A percentile compares a stretch with the other conserved stretches of the same genome.
Conservation (phyloP, 1,140 invertebrate genomes). For the Drosophila littoralis region DNA sequence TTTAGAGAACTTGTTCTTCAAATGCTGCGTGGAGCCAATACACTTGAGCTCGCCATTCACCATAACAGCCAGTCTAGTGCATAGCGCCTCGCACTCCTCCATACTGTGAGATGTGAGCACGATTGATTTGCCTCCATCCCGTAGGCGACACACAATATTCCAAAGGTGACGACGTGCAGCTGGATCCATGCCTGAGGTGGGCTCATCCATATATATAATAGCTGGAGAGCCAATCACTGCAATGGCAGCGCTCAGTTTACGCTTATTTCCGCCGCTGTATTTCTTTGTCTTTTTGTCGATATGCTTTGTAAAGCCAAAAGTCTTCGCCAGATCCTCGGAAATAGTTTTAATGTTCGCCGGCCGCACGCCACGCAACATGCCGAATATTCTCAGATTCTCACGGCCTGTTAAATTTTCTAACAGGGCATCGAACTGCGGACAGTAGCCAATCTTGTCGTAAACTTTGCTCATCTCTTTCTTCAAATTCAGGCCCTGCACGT, state of each 20-base stretch:
- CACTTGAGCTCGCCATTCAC: constrained; percentile 92
- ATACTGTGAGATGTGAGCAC: constrained; percentile 93
- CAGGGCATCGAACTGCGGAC: constrained; percentile 94
- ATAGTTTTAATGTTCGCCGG: constrained; percentile 84
- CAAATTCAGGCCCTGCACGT: constrained; percentile 86
- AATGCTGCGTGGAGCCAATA: constrained; percentile 88
- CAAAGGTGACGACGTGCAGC: constrained; percentile 92
- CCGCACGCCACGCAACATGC: constrained; percentile 89
- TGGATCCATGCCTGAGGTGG: constrained; percentile 93
- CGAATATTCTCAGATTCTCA: constrained; percentile 91
- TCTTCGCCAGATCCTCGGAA: constrained; percentile 81
- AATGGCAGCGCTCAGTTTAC: constrained; percentile 97
- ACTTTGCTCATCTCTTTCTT: constrained; percentile 86
- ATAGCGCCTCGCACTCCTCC: constrained; percentile 95
- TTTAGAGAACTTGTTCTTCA: constrained; percentile 89
- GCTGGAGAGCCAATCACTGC: constrained; percentile 95
- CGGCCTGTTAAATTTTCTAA: constrained; percentile 91
- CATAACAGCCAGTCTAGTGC: constrained; percentile 94
- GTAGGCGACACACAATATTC: constrained; percentile 88
- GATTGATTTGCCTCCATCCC: constrained; percentile 88
- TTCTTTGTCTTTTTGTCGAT: constrained; percentile 86
- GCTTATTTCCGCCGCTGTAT: constrained; percentile 97
- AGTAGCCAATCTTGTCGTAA: constrained; percentile 90
- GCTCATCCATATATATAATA: constrained; percentile 94
- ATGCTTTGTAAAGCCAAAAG: constrained; percentile 85